Base-by-base conservation (phyloP, 2,888 invertebrate species). In the Atrina japonica region DNA sequence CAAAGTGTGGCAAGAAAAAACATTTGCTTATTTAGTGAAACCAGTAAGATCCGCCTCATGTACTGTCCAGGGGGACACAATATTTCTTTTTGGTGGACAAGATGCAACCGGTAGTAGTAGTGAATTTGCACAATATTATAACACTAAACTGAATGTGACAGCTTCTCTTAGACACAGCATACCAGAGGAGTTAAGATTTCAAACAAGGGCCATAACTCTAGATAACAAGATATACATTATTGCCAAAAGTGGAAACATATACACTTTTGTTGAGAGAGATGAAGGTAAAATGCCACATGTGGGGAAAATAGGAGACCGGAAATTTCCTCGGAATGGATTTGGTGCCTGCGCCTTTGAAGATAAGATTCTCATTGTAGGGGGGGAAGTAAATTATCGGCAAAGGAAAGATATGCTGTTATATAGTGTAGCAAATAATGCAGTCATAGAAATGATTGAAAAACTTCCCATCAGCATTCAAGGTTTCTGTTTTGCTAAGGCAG, bases 61-160 rank as follows among this genome's bases (percentile, higher is more conserved):
- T 21, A 58, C 75, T 3, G 73, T 77, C 2, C 35, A 69, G 7
- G 77, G 77, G 9, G 69, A 76, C 21, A 79, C 64, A 49, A 71
- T 81, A 45, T 81, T 73, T 55, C 52, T 75, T 9, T 70, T 81
- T 49, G 81, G 81, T 0, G 81, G 81, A 0, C 66, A 74, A 3
- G 47, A 69, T 63, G 35, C 18, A 64, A 68, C 7, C 73, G 61
- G 56, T 64, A 66, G 7, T n/a, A n/a, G n/a, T n/a, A n/a, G n/a
- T n/a, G 65, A 71, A 16, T 59, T 68, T 23, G 73, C 76, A 35
- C 81, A 81, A 43, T 73, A 67, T 49, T 77, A 68, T 45, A 66
- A 81, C 29, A 55, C 43, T 18, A 11, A 45, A 16, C 21, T 41
- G 9, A 49, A 61, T 27, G 58, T 63, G 56, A 61, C 14, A 3